phyloP scores from a whole-genome alignment of 1,140 invertebrate species.

The Lineus longissimus region DNA sequence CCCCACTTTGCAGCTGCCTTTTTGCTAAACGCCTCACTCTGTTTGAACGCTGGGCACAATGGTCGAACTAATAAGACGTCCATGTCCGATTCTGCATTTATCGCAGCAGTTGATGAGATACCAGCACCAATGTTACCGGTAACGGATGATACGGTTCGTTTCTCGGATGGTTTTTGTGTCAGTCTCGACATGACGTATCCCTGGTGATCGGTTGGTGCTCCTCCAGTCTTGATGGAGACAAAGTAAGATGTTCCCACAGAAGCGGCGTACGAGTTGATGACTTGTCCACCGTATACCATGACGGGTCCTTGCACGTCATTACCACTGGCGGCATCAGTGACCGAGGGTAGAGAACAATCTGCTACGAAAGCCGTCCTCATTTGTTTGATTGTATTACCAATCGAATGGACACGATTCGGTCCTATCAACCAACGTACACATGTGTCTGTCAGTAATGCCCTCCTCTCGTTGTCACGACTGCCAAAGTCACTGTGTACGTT shows the following conservation, averaged over 20 bases:
- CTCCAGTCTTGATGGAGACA: not conserved
- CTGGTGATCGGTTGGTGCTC: not conserved
- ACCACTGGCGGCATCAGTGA: not conserved
- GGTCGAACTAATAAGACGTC: not conserved
- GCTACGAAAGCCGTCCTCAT: not conserved
- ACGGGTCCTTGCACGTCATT: not conserved
- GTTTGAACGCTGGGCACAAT: not conserved
- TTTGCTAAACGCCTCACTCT: not conserved
- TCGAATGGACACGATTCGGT: not conserved
- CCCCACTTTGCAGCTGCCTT: not conserved
- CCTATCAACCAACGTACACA: not conserved
- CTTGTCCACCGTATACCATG: not conserved
- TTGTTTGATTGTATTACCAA: not conserved
- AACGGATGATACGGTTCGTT: not conserved
- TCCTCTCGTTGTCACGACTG: not conserved
- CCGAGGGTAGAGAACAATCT: not conserved
- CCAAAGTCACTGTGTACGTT: not conserved
- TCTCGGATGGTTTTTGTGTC: not conserved
- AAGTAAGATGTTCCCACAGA: not conserved
- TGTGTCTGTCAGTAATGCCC: not conserved
- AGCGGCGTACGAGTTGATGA: not conserved
- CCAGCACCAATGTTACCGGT: no score
- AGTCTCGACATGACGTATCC: not conserved
- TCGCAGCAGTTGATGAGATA: not conserved
- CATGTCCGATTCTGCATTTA: not conserved